Percentiles rank a stretch among this genome's conserved stretches.
phyloP scores from a whole-genome alignment of 2,888 invertebrate species.

The Scrobipalpa costella region DNA sequence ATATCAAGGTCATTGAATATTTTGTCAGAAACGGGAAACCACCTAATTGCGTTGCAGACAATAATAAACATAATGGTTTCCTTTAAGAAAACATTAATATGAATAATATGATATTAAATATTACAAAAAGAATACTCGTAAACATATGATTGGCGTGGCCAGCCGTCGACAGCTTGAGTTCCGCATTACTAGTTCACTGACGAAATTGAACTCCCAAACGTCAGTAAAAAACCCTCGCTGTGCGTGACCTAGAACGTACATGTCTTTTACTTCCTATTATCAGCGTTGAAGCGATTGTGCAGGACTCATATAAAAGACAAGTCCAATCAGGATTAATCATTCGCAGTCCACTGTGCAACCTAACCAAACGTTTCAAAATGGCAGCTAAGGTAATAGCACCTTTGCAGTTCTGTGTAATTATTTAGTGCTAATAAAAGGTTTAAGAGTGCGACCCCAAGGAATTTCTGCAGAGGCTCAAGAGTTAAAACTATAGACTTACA shows the following conservation, averaged over 20 bases:
- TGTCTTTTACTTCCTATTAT: conserved; percentile 74
- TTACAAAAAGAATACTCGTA: conserved; percentile 28
- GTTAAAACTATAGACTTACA: neutral
- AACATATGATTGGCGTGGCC: conserved; percentile 41
- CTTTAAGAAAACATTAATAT: conserved; percentile 28
- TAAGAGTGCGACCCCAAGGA: conserved; percentile 11
- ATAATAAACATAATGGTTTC: conserved; percentile 39
- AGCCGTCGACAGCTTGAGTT: conserved; percentile 45
- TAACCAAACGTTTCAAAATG: conserved; percentile 72
- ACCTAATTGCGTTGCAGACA: conserved; percentile 31
- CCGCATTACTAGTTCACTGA: conserved; percentile 61
- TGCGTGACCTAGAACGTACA: conserved; percentile 65
- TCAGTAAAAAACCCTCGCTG: conserved; percentile 51
- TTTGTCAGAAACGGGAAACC: conserved; percentile 31
- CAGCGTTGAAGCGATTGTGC: conserved; percentile 60
- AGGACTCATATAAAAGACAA: conserved; percentile 63
- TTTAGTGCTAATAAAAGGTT: conserved; percentile 23
- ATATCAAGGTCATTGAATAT: conserved; percentile 37
- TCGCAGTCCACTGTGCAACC: conserved; percentile 71
- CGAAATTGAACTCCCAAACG: conserved; percentile 65
- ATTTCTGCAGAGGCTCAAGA: conserved; percentile 17
- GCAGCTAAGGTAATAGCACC: conserved; percentile 69
- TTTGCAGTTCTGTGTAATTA: conserved; percentile 32
- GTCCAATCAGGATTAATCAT: conserved; percentile 62
- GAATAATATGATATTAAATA: conserved; percentile 23